Base-by-base conservation (phyloP, 2,888 invertebrate species). In the Harpalus rufipes region DNA sequence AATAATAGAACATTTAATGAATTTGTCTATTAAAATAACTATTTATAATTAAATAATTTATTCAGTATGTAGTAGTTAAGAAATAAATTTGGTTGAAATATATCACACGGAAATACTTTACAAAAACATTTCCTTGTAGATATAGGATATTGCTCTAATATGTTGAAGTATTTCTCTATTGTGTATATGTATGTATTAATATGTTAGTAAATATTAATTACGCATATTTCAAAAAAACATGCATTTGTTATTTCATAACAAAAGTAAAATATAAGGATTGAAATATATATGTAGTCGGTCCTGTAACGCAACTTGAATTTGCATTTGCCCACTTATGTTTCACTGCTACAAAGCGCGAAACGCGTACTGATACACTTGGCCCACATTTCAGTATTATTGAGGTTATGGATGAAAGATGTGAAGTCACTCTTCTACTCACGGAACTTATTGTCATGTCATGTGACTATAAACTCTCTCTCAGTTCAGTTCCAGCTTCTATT, bases 381-480 rank as follows among this genome's bases (percentile, higher is more conserved):
- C 81, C 68, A 81, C 81, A 81, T 81, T 81, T 81, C 81, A 81
- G 68, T 63, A 51, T 65, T 81, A 81, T 81, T 68, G 81, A 16
- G 81, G 81, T 81, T 81, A 81, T 41, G 65, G 68, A 81, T 81
- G 81, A 81, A 51, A 81, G 68, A 81, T 65, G 81, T 81, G 81
- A 68, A 59, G 68, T 81, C 68, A 65, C 39, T 32, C 21, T 58
- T 59, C 61, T 61, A 39, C 78, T 78, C 78, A 81, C 81, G 81
- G 81, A 81, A 81, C 81, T 68, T 56, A 81, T 81, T 81, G 68
- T 68, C 68, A 51, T 81, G 68, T 68, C 76, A 78, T 78, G 58
- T 78, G 76, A 58, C 25, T 32, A 51, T 51, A 78, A 58, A 78
- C 76, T 78, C 76, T 78, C 76, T 78, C 76, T 78, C 18, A 18